Base-by-base conservation (phyloP, 2,888 invertebrate species). In the Nasonia oneida region DNA sequence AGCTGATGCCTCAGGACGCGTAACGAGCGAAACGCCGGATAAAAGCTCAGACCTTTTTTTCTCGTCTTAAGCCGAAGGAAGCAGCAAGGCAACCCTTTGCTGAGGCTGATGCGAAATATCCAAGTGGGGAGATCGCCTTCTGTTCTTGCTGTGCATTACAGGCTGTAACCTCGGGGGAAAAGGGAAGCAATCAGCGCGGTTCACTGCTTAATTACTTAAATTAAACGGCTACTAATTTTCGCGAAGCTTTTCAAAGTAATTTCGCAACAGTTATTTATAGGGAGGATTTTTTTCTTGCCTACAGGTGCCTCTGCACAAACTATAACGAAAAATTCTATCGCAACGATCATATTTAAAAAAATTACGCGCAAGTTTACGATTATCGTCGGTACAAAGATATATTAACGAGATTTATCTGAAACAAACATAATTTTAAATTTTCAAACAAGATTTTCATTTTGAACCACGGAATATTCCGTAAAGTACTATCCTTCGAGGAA, bases 1-100 rank as follows among this genome's bases (percentile, higher is more conserved):
- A 92, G 92, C 91, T 92, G 92, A 91, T 91, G 91, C 91, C 88
- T 84, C 87, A 81, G 88, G 84, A 77, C 61, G 23, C 70, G 15
- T 83, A 86, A 86, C 84, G 84, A 84, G 83, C 78, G 47, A 64
- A 61, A 37, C 73, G 76, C 70, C 47, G 71, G 84, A 84, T 81
- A n/a, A 81, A 83, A 78, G 57, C 73, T n/a, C 10, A 10, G 37
- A 10, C 42, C 50, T 86, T 78, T 53, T 57, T 84, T 33, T 67
- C 37, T 29, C 50, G 33, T 76, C 18, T 3, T n/a, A 5, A n/a
- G 23, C n/a, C n/a, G 18, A 23, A n/a, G 39, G 42, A 57, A 37
- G 57, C n/a, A 23, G 70, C 42, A 15, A 39, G 4, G 12, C 75
- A 79, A 83, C 82, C 86, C 86, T 80, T 86, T 83, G 81, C 37